Base-by-base conservation (phyloP, 2,113 vertebrate genomes). In the Dolichotis patagonum region DNA sequence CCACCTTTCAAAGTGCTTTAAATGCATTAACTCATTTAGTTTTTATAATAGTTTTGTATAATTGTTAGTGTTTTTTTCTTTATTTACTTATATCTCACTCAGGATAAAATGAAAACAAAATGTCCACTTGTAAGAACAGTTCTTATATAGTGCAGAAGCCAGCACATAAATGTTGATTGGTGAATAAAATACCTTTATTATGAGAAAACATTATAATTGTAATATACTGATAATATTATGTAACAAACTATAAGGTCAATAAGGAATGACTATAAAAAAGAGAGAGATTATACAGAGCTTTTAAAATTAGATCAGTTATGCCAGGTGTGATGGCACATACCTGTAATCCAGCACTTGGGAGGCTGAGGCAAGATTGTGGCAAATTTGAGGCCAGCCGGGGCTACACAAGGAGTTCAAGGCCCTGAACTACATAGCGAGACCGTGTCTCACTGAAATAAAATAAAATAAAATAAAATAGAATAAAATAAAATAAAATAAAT, bases 181-280 rank as follows among this genome's bases (percentile, higher is more conserved):
- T 69, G 56, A 91, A 80, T 92, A 58, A 52, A 75, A 85, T 85
- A 4, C 24, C 88, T 92, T 85, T 84, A 46, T 81, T 60, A 62
- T 75, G 24, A 93, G 30, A 85, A 90, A 77, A 22, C 41, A 63
- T 85, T 32, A n/a, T n/a, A 86, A 73, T 90, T 90, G 8, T 56
- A 56, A 26, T 78, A 83, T 35, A 91, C 30, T 86, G n/a, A 17
- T 54, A 54, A 73, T 58, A 46, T 41, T 41, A 52, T 52, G 30
- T 69, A 35, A 84, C 46, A 88, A 80, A 81, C 3, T 89, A 52
- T 56, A 77, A 85, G 28, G 22, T 82, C 87, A 58, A 82, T 58
- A 38, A 85, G 90, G 88, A 67, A 95, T 84, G 65, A 90, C 43
- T 94, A 1, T 88, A 93, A 83, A 94, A 94, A 24, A 24, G 11